These are phyloP conservation scores for Trichogramma dendrolimi DNA, from an alignment of 2,888 invertebrate species.

Conservation along the genomic window DNA sequence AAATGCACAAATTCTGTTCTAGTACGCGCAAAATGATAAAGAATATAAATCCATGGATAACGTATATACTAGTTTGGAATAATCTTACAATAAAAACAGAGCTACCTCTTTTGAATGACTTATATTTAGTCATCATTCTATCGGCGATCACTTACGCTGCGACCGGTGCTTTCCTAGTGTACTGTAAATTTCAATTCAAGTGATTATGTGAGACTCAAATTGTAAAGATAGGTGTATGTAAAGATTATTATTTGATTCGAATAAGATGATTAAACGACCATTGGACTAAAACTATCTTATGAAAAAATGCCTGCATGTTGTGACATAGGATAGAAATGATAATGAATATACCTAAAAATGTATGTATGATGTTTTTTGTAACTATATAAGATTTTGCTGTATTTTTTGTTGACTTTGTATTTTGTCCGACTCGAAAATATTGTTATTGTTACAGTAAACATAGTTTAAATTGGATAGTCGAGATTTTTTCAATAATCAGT, in stretches of 20 bases:
- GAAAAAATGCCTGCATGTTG: slow-evolving; percentile 1
- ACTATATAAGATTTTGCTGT: slow-evolving; percentile 24
- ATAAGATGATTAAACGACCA: no score
- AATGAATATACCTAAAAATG: background rate
- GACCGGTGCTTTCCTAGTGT: no score
- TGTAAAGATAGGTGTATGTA: no score
- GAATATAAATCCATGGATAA: background rate
- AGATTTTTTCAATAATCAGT: slow-evolving; percentile 8
- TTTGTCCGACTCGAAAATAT: slow-evolving; percentile 35
- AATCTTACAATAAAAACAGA: no score
- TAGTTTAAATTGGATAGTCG: slow-evolving; percentile 15
- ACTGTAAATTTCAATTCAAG: no score
- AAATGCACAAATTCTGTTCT: slow-evolving; percentile 24
- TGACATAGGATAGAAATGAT: slow-evolving; percentile 19
- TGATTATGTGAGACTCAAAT: no score
- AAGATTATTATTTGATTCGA: no score
- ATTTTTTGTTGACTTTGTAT: slow-evolving; percentile 30
- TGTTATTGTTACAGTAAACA: slow-evolving; percentile 43
- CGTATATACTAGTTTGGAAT: no score
- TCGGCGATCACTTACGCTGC: no score
- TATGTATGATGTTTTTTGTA: slow-evolving; percentile 20
- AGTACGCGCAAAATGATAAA: slow-evolving; percentile 12
- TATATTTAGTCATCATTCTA: no score
- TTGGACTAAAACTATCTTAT: no score
- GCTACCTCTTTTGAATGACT: no score